Conservation (phyloP, 2,113 vertebrate genomes). For the Uria lomvia region DNA sequence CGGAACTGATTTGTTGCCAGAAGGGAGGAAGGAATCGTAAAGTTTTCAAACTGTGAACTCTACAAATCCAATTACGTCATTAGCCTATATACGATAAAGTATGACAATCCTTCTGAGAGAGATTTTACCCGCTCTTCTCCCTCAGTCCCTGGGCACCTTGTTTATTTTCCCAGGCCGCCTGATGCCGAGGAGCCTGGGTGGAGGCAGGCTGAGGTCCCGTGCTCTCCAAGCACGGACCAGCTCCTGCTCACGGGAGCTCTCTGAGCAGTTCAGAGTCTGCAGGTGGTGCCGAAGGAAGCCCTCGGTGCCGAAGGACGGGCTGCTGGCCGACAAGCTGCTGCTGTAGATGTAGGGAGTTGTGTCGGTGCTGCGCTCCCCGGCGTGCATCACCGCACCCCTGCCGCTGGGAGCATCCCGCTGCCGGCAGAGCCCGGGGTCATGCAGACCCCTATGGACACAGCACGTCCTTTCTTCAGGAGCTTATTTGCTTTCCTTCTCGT, state of each 20-base stretch:
- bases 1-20: not conserved
- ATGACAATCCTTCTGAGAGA: not conserved
- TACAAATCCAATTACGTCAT: not conserved
- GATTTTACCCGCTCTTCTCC: not conserved
- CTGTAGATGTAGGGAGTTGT: rapidly evolving
- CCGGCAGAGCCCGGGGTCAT: not conserved
- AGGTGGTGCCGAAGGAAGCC: not conserved
- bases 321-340: not conserved
- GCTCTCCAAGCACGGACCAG: rapidly evolving
- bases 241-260: not conserved
- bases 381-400: not conserved
- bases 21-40: not conserved
- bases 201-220: not conserved
- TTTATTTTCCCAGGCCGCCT: not conserved
- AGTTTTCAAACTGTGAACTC: not conserved
- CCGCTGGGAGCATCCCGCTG: not conserved
- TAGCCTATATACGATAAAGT: not conserved
- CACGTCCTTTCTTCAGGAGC: not conserved
- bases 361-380: not conserved
- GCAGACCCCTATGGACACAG: not conserved
- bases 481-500: not conserved
- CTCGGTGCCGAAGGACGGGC: not conserved
- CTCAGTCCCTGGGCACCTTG: not conserved
- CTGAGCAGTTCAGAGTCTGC: not conserved
- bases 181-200: not conserved